Base-by-base conservation (phyloP, 92 coral and sea anemone species). In the Epizoanthus rinbou region DNA sequence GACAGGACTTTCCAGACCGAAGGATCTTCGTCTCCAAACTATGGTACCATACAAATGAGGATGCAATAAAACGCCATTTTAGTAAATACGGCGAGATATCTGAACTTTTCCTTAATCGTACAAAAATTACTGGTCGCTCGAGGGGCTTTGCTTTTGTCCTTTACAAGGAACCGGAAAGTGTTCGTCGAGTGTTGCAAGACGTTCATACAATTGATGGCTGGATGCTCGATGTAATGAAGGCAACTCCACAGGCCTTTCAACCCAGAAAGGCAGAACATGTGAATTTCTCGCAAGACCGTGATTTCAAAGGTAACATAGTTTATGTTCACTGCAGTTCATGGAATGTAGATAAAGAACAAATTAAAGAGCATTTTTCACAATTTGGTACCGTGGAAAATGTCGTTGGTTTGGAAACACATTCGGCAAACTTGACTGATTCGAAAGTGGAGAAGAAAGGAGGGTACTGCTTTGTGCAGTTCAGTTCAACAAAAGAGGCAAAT, bases 301-400 rank as follows among this genome's bases (percentile, higher is more conserved):
- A 28, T 15, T 57, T 67, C n/a, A 54, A 58, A 3, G 68, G 60
- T 13, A 76, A 57, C 54, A 18, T 57, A 58, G 7, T 76, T 31
- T 28, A 76, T n/a, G 52, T 58, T 58, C 35, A 24, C 2, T 57
- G 54, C 68, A 33, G 23, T 8, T 86, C 99, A 22, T 87, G 87
- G 76, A 91, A 89, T 25, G 87, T 94, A 31, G 86, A 90, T 76
- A 88, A 90, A 35, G 90, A 87, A 6, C 76, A 86, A 23, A 64
- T 96, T 19, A 81, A 8, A 79, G 85, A 91, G 28, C 80, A 88
- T 23, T 96, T 96, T 84, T 85, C 93, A 4, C 82, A 89, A 69
- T 96, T 85, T 86, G 97, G 98, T 24, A 8, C 68, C 13, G 81
- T 76, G 13, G 69, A 76, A 22, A 57, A 58, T 2, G 69, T 76